phyloP scores from a whole-genome alignment of 2,797 vertebrate genomes.

The Oreochromis mossambicus region DNA sequence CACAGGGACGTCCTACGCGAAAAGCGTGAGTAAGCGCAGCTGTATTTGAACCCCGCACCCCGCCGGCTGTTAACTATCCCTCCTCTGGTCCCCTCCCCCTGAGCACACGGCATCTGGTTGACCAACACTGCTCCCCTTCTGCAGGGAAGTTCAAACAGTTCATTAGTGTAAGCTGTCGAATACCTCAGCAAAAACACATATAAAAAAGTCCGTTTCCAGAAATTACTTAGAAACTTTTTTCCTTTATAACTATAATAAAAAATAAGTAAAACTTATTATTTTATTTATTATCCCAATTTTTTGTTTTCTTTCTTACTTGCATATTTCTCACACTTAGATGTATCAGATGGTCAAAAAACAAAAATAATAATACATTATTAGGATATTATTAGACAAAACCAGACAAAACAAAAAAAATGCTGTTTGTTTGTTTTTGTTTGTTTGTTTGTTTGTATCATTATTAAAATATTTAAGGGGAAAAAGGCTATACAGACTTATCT shows the following conservation, averaged over 20 bases:
- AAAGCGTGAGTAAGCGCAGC: slow-evolving; percentile 61
- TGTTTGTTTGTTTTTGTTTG: not conserved
- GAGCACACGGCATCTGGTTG: not conserved
- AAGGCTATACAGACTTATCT: not conserved
- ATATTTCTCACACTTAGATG: not conserved
- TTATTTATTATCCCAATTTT: not conserved
- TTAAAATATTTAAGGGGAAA: not conserved
- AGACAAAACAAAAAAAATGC: not conserved
- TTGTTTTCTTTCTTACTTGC: not conserved
- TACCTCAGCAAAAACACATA: not conserved
- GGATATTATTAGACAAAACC: not conserved
- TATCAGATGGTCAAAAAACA: not conserved
- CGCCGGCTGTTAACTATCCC: slow-evolving; percentile 10
- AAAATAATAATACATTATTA: not conserved
- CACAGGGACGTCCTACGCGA: slow-evolving; percentile 44
- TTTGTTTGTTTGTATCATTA: not conserved
- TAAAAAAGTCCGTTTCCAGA: not conserved
- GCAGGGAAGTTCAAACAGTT: not conserved
- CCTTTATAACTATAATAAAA: not conserved
- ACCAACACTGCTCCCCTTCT: not conserved
- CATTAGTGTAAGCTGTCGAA: not conserved
- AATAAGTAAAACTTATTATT: not conserved
- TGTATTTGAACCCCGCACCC: slow-evolving; percentile 55
- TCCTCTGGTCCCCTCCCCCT: slow-evolving; percentile 29
- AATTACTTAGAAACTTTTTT: not conserved